Conservation (phyloP, 2,113 vertebrate species). For the Gila orcuttii region DNA sequence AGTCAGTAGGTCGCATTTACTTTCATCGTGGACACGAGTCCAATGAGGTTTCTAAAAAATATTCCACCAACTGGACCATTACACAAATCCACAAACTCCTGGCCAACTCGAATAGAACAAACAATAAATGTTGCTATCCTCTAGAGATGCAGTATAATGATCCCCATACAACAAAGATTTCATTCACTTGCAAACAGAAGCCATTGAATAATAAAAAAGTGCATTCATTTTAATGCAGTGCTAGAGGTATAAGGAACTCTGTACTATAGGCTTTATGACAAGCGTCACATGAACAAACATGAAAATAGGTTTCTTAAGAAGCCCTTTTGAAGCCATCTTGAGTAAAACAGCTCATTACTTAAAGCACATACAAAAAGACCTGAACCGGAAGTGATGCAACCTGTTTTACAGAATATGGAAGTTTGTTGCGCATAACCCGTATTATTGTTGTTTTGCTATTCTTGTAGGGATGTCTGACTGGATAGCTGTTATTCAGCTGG, state of each 20-base stretch:
- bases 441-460: background rate
- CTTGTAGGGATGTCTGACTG: background rate
- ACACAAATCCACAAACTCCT: slow-evolving; percentile 7
- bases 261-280: too few relatives aligned
- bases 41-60: background rate
- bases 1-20: slow-evolving; percentile 14
- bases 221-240: background rate
- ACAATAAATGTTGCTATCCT: background rate
- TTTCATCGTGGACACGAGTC: background rate
- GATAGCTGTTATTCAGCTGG: background rate
- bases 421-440: too few relatives aligned
- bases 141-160: background rate
- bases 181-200: background rate
- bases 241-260: background rate
- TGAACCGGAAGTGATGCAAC: too few relatives aligned
- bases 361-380: too few relatives aligned
- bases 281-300: too few relatives aligned
- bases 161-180: background rate
- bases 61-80: background rate
- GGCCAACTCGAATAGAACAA: background rate
- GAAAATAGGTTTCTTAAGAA: too few relatives aligned
- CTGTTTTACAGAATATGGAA: too few relatives aligned
- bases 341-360: too few relatives aligned
- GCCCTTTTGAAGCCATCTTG: too few relatives aligned
- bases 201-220: background rate